A percentile compares a stretch with the other conserved stretches of the same genome.
These are phyloP conservation scores for Ambastaia sidthimunki DNA, from an alignment of 2,797 vertebrate species.

Conservation along the genomic window DNA sequence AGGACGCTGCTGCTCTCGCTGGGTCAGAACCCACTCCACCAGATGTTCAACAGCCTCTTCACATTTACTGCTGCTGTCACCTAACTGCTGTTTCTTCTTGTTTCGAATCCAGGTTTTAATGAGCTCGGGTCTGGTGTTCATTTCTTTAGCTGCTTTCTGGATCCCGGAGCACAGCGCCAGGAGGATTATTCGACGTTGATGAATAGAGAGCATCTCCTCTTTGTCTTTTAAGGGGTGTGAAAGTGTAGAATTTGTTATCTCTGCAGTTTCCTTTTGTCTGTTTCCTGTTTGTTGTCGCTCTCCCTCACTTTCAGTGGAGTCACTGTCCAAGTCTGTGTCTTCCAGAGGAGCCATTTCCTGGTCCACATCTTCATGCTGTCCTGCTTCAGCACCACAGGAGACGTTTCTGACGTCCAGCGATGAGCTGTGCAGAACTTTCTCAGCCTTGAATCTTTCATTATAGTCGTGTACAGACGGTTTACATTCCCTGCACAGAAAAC, in stretches of 20 bases:
- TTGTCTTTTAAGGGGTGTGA: slow-evolving; percentile 55
- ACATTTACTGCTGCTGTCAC: slow-evolving; percentile 51
- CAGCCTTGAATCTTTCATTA: neutral
- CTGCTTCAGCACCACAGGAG: slow-evolving; percentile 1
- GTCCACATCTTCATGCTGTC: slow-evolving; percentile 53
- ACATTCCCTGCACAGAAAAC: slow-evolving; percentile 43
- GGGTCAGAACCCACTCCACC: slow-evolving; percentile 87
- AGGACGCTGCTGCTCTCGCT: slow-evolving; percentile 87
- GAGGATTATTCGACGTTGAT: slow-evolving; percentile 84
- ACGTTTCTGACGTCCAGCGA: neutral
- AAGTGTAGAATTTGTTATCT: neutral
- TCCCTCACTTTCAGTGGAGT: slow-evolving; percentile 44
- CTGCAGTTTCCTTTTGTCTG: slow-evolving; percentile 20
- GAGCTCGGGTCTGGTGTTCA: slow-evolving; percentile 74
- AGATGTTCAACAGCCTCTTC: slow-evolving; percentile 77
- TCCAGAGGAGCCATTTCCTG: slow-evolving; percentile 71
- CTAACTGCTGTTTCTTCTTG: slow-evolving; percentile 57
- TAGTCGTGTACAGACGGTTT: neutral
- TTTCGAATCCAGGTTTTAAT: slow-evolving; percentile 83
- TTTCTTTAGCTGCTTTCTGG: slow-evolving; percentile 81
- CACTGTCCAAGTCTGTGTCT: slow-evolving; percentile 63
- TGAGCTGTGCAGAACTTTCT: neutral
- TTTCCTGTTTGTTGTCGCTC: slow-evolving; percentile 29
- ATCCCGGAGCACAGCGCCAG: slow-evolving; percentile 86
- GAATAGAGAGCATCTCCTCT: slow-evolving; percentile 80